Conservation (phyloP, 2,113 vertebrate genomes). For the human (Homo sapiens) region GRCh38 chr1:222691001-222691500, state of each 20-base stretch:
- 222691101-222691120: neutral
- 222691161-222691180: neutral
- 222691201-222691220: neutral
- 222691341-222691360: neutral
- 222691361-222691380: neutral
- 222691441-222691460: neutral
- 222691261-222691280: neutral
- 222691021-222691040: neutral
- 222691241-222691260: neutral
- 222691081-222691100: neutral
- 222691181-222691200: neutral
- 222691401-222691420: neutral
- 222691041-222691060: neutral
- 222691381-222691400: neutral
- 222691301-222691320: neutral
- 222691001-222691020: neutral
- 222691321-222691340: neutral
- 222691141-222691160: neutral
- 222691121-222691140: neutral
- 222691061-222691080: fast-evolving
- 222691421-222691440: neutral
- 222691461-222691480: neutral
- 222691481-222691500: neutral
- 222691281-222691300: neutral
- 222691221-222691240: neutral